Base-by-base conservation (phyloP, 2,113 vertebrate genomes). In the Corythoichthys haematopterus region DNA sequence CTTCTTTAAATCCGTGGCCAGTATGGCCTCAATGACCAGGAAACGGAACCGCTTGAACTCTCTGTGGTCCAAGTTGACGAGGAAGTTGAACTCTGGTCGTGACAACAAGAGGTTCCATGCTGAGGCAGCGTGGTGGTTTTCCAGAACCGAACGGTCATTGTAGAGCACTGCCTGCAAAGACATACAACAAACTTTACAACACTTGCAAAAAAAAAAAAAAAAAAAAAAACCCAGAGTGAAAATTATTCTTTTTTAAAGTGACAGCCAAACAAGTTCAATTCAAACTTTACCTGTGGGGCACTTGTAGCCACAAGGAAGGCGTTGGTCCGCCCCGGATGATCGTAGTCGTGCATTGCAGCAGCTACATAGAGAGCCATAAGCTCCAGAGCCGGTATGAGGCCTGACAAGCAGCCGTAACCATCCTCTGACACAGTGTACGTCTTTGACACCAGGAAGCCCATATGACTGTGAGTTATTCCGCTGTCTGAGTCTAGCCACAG, bases 61-160 rank as follows among this genome's bases (percentile, higher is more conserved):
- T 84, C 95, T 93, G 0, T 98, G 95, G 79, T 98, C 94, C 8
- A 99, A 89, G 88, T 95, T 95, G 80, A 91, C 88, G 74, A 99
- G 88, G 84, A 98, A 99, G 88, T 98, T 99, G 84, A 93, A 99
- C 79, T 99, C 97, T 0, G 96, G 92, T 61, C 92, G 87, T 0
- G 97, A 98, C 94, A 99, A 94, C 89, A 99, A 96, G 55, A 99
- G 96, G 79, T 93, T 97, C 97, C 97, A 99, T 6, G 96, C 97
- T 3, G 97, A 94, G 45, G 97, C 97, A 0, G 97, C 97, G 0
- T 99, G 97, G 76, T 99, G 97, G 80, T 99, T 99, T 85, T 99
- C 97, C 87, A 99, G 78, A 52, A 99, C 97, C 0, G 97, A 99
- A 15, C 97, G 97, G 84, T 99, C 97, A 0, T 99, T 99, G 79